Percentiles rank a stretch among this genome's conserved stretches.
Evolutionary conservation across 2,113 vertebrate genomes (phyloP).

Genomic region (Ammodytes marinus): DNA sequence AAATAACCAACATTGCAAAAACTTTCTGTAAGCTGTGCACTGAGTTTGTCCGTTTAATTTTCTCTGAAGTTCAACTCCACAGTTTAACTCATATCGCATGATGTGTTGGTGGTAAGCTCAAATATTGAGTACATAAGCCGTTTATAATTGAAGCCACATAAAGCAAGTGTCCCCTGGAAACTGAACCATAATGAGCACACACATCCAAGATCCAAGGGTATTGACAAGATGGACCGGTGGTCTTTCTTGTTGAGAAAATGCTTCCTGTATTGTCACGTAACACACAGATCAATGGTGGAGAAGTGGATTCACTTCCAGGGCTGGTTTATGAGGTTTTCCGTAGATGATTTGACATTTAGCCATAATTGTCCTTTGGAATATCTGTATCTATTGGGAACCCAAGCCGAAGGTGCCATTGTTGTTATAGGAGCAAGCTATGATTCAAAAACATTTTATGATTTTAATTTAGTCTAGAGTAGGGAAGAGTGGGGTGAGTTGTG

Average conservation of each 20-base stretch:
- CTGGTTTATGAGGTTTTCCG: background rate
- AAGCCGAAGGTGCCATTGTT: background rate
- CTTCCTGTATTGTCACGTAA: conserved; percentile 9
- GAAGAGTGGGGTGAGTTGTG: too few relatives aligned
- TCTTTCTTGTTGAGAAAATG: conserved; percentile 3
- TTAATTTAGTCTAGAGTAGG: too few relatives aligned
- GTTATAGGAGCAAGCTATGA: background rate
- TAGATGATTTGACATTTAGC: background rate
- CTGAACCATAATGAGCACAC: conserved; percentile 19
- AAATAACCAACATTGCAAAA: background rate
- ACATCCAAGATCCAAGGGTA: background rate
- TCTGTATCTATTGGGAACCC: background rate
- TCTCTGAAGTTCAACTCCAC: background rate
- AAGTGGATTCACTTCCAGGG: background rate
- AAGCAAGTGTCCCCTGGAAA: conserved; percentile 5
- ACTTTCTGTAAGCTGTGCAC: background rate
- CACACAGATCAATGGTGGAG: background rate
- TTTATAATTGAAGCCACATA: conserved; percentile 21
- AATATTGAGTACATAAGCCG: conserved; percentile 28
- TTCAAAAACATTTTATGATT: too few relatives aligned
- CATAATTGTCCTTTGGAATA: background rate
- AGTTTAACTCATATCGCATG: background rate
- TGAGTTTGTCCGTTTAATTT: background rate
- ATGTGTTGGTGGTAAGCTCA: background rate
- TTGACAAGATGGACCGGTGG: background rate